Evolutionary conservation across 1,140 invertebrate genomes (phyloP).

Genomic region (Drosophila yakuba): DNA sequence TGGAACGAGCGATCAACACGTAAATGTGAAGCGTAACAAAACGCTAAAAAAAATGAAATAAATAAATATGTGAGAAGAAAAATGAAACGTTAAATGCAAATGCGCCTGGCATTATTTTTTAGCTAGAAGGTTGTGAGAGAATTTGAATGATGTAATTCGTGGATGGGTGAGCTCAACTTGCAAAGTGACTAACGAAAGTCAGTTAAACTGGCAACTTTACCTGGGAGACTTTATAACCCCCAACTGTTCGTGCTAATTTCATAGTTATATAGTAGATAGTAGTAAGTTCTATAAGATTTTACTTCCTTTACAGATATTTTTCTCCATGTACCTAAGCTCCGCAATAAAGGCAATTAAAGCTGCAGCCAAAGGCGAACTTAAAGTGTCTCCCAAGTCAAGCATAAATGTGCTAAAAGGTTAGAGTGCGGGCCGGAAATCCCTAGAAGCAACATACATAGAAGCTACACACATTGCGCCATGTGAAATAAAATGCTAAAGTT

Average conservation of each 20-base stretch:
- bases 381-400: conserved; percentile 44
- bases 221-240: not conserved
- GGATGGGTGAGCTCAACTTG: conserved; percentile 22
- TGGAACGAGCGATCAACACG: conserved; percentile 26
- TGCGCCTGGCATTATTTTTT: conserved; percentile 1
- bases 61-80: conserved; percentile 37
- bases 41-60: conserved; percentile 32
- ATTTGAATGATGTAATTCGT: conserved; percentile 34
- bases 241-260: too few species aligned
- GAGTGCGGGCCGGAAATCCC: conserved; percentile 19
- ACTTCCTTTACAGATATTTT: not conserved
- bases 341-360: conserved; percentile 27
- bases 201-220: not conserved
- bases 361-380: conserved; percentile 43
- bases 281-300: too few species aligned
- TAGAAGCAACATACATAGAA: not conserved
- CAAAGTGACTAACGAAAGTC: conserved; percentile 5
- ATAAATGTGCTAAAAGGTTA: conserved; percentile 59
- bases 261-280: too few species aligned
- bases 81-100: conserved; percentile 40
- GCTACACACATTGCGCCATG: conserved; percentile 44
- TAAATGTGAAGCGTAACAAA: conserved; percentile 52
- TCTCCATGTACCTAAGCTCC: not conserved
- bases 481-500: conserved; percentile 81
- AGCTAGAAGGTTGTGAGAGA: conserved; percentile 38